Percentiles rank a stretch among this genome's conserved stretches.
Conservation (phyloP, 2,888 invertebrate species). For the Polymixis flavicincta region DNA sequence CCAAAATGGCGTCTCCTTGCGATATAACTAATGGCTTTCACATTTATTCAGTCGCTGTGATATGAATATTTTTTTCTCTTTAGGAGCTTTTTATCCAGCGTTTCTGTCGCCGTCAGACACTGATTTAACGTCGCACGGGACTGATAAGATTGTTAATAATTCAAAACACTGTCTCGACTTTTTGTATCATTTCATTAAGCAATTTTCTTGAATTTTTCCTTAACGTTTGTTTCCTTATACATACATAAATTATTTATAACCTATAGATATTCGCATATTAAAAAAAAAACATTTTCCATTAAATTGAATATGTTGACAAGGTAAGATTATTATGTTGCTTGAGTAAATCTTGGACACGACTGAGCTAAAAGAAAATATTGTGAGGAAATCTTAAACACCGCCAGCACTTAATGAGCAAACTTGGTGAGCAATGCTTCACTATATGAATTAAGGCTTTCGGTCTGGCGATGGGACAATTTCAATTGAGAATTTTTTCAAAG, state of each 20-base stretch:
- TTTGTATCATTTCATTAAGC: slow-evolving; percentile 40
- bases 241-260: neutral
- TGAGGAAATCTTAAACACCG: neutral
- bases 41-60: slow-evolving; percentile 49
- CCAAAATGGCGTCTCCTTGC: slow-evolving; percentile 22
- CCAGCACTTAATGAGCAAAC: neutral
- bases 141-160: slow-evolving; percentile 53
- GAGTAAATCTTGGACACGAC: neutral
- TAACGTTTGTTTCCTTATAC: neutral
- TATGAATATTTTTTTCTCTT: slow-evolving; percentile 50
- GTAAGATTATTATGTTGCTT: neutral
- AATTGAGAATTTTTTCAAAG: neutral
- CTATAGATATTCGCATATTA: neutral
- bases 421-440: neutral
- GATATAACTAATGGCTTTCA: slow-evolving; percentile 48
- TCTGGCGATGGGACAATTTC: neutral
- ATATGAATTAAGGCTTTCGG: no score
- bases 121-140: slow-evolving; percentile 45
- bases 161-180: slow-evolving; percentile 31
- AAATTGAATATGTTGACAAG: neutral
- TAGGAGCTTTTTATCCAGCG: slow-evolving; percentile 43
- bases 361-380: slow-evolving; percentile 1
- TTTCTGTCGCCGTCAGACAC: slow-evolving; percentile 28
- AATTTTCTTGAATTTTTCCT: slow-evolving; percentile 13
- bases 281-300: neutral